Evolutionary conservation across 2,113 vertebrate species (phyloP).

Genomic region (Ascaphus truei): DNA sequence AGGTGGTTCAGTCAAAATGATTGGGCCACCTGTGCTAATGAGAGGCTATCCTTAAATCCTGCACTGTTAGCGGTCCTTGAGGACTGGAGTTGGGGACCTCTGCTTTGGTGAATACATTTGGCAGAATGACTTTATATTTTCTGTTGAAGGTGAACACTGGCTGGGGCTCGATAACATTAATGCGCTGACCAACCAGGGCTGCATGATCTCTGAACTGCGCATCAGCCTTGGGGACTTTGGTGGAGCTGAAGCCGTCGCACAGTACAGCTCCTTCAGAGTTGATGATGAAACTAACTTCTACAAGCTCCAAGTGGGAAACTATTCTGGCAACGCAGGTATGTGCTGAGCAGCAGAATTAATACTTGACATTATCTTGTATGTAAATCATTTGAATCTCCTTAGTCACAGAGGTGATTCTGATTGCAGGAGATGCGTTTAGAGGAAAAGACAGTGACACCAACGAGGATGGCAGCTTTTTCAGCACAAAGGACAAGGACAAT

Average conservation of each 20-base stretch:
- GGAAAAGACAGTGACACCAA: background rate
- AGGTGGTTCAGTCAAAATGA: no score
- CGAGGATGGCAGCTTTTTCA: conserved; percentile 58
- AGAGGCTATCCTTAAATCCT: no score
- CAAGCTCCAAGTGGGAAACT: background rate
- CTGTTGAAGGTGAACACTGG: conserved; percentile 2
- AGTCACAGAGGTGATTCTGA: no score
- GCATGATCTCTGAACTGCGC: background rate
- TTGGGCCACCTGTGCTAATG: no score
- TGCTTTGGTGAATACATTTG: no score
- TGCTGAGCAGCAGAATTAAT: no score
- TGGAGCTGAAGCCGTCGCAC: background rate
- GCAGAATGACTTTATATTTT: no score
- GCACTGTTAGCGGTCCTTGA: no score
- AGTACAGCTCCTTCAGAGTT: background rate
- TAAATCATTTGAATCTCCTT: no score
- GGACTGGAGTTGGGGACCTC: no score
- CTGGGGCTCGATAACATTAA: background rate
- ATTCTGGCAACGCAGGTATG: background rate
- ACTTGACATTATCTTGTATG: no score
- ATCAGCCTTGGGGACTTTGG: background rate
- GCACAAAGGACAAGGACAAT: conserved; percentile 54
- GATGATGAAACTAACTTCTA: background rate
- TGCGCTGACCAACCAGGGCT: background rate
- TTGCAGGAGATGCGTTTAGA: conserved; percentile 11